Evolutionary conservation across 1,140 invertebrate species (phyloP).

Genomic region (Zelostemma sp.): DNA sequence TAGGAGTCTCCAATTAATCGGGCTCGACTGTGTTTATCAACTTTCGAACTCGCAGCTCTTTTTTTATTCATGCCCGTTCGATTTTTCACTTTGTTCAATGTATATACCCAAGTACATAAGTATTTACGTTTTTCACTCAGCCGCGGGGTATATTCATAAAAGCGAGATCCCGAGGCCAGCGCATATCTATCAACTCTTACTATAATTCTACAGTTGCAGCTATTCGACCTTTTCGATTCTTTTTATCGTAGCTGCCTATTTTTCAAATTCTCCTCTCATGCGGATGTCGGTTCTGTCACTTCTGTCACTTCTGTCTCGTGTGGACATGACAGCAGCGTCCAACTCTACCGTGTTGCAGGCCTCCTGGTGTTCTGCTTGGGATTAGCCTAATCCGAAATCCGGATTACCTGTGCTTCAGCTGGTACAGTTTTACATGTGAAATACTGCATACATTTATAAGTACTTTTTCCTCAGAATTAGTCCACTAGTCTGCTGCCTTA

Average conservation of each 20-base stretch:
- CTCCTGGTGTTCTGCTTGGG: conserved; percentile 36
- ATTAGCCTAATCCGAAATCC: conserved; percentile 65
- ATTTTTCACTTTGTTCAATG: too few species aligned
- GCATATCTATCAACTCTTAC: conserved; percentile 10
- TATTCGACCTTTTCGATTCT: conserved; percentile 1
- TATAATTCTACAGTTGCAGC: too few species aligned
- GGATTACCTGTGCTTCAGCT: conserved; percentile 61
- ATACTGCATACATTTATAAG: conserved; percentile 22
- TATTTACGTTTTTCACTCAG: too few species aligned
- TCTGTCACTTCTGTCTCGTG: conserved; percentile 40
- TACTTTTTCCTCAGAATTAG: conserved; percentile 38
- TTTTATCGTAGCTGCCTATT: conserved; percentile 4
- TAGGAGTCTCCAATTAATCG: conserved; percentile 54
- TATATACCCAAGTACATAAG: too few species aligned
- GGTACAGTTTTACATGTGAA: conserved; percentile 54
- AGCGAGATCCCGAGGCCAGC: background rate
- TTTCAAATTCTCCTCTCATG: conserved; percentile 1
- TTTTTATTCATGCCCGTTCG: background rate
- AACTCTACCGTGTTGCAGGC: conserved; percentile 29
- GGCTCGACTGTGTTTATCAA: conserved; percentile 6
- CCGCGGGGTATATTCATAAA: too few species aligned
- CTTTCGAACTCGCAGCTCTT: conserved; percentile 3
- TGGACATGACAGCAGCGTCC: conserved; percentile 30
- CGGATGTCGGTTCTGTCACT: conserved; percentile 15
- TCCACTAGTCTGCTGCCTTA: background rate